Evolutionary conservation across 2,797 vertebrate species (phyloP), one percentile per base, ranked within the genome.

Genomic region (Microcaecilia unicolor): DNA sequence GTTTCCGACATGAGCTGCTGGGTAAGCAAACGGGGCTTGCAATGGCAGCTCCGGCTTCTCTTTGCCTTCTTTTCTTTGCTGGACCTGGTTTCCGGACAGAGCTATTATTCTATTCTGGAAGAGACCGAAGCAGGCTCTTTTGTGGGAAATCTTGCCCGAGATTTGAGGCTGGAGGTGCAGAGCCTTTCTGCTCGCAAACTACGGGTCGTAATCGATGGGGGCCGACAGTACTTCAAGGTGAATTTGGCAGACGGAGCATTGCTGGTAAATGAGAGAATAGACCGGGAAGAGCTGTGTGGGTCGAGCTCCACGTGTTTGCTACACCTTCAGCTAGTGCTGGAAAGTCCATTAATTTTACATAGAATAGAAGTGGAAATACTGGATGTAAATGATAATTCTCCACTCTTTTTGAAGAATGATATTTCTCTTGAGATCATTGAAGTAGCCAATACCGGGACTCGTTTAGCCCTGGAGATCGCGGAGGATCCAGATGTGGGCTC

Each of bases 401-500:
- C 75, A 1, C 19, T 6, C 3, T 85, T 87, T 35, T 61, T 51
- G 3, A 72, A 74, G 30, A 58, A 50, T 1, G 50, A 69, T 16
- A 37, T 98, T 65, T 45, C 42, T 8, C 24, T 87, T 2, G 74
- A 85, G 22, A 76, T 87, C 34, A 55, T 66, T 4, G 85, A 87
- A 37, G 80, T 83, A 8, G 66, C 61, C 3, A 44, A 74, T 27
- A 63, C 68, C 3, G 83, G 83, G 18, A 70, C 74, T 14, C 67
- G 68, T 12, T 62, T 81, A 6, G 81, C 76, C n/a, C 48, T 86
- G 22, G 90, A 96, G 39, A 86, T 89, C 10, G 94, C 93, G 0
- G 87, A 90, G 47, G 93, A 97, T 49, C 89, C 90, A 0, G 93
- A 98, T 10, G 87, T 97, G 68, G 93, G 91, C 19, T 78, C 74